Percentiles rank a stretch among this genome's conserved stretches.
Conservation (phyloP, 1,140 invertebrate species). For the Stegodyphus dumicola region DNA sequence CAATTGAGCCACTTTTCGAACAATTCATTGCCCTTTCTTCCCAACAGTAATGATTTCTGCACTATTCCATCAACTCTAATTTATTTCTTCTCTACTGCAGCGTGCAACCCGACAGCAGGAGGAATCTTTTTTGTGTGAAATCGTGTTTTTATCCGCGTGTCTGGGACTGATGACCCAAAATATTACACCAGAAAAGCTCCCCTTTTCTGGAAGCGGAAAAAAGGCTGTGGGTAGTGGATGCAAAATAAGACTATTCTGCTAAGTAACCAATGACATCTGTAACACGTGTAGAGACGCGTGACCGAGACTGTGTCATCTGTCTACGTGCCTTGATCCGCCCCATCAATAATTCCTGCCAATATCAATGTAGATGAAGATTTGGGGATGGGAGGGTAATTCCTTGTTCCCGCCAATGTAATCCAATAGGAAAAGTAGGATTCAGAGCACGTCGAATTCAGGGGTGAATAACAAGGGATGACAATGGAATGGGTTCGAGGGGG, state of each 20-base stretch:
- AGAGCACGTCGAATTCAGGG: conserved; percentile 39
- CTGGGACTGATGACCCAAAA: conserved; percentile 32
- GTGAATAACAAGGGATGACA: conserved; percentile 30
- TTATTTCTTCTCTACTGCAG: neutral
- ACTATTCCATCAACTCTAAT: neutral
- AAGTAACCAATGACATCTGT: conserved; percentile 56
- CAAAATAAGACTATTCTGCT: conserved; percentile 14
- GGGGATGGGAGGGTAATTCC: conserved; percentile 30
- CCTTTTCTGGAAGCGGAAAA: conserved; percentile 7
- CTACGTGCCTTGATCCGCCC: conserved; percentile 32
- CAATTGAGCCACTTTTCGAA: no score
- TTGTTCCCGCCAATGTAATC: conserved; percentile 45
- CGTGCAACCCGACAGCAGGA: conserved; percentile 2
- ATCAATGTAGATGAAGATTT: conserved; percentile 60
- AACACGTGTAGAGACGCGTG: conserved; percentile 53
- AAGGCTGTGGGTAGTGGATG: conserved; percentile 10
- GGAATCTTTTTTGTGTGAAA: conserved; percentile 24
- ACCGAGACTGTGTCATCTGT: conserved; percentile 47
- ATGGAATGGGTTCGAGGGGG: conserved; percentile 20
- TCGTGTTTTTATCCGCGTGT: conserved; percentile 16
- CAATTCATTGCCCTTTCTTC: no score
- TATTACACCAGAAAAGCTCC: neutral
- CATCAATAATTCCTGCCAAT: conserved; percentile 60
- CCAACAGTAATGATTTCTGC: no score
- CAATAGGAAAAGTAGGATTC: conserved; percentile 55